A percentile compares a stretch with the other conserved stretches of the same genome.
Evolutionary conservation across 2,113 vertebrate genomes (phyloP).

Genomic region (Neolamprologus falcicula): DNA sequence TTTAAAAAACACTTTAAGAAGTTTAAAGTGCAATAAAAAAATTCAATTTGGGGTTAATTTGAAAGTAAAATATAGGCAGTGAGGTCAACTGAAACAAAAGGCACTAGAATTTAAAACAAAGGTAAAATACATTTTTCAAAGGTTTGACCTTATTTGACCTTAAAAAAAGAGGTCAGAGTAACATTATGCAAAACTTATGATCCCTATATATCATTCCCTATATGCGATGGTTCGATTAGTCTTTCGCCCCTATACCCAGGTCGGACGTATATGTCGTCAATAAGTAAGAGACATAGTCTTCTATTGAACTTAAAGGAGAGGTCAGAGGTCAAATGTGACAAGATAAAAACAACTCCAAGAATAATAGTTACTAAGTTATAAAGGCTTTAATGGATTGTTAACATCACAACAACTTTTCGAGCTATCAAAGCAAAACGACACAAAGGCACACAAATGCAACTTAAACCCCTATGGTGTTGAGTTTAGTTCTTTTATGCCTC

Average conservation of each 20-base stretch:
- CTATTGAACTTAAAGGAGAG: background rate
- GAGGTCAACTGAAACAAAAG: background rate
- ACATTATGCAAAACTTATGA: background rate
- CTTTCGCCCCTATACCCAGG: too few species aligned
- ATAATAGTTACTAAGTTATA: background rate
- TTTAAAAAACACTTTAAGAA: background rate
- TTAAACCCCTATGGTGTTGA: background rate
- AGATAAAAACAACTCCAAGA: background rate
- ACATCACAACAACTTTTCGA: background rate
- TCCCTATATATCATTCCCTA: background rate
- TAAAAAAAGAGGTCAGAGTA: background rate
- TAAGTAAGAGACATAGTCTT: background rate
- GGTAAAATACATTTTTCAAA: background rate
- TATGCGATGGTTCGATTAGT: background rate
- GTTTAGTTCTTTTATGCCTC: background rate
- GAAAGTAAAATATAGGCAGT: background rate
- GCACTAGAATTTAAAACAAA: background rate
- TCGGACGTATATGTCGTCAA: background rate
- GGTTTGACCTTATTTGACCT: background rate
- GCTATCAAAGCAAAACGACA: background rate
- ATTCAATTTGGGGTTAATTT: background rate
- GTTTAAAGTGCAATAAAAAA: background rate
- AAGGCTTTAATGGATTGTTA: background rate
- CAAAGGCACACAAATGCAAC: background rate
- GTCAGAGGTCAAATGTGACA: background rate